These are phyloP conservation scores for Danionella dracula DNA, from an alignment of 2,797 vertebrate species.

Conservation along the genomic window DNA sequence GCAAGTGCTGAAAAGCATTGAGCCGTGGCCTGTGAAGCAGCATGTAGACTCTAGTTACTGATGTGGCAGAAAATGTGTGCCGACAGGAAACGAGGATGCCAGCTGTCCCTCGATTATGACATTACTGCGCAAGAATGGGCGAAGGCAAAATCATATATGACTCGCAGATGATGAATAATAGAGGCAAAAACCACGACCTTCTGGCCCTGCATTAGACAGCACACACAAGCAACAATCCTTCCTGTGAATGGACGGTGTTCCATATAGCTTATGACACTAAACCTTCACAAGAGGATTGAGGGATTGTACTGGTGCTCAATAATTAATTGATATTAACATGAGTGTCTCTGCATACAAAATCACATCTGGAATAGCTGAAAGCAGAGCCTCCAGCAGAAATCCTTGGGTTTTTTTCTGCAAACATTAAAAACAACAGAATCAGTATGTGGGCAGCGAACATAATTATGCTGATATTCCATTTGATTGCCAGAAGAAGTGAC, in stretches of 20 bases:
- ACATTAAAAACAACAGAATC: conserved; percentile 3
- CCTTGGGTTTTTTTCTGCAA: conserved; percentile 11
- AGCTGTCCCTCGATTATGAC: conserved; percentile 65
- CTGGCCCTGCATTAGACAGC: neutral
- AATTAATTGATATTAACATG: conserved; percentile 21
- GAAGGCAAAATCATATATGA: conserved; percentile 32
- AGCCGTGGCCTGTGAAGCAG: conserved; percentile 55
- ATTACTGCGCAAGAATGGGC: conserved; percentile 59
- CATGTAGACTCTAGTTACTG: conserved; percentile 63
- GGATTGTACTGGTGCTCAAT: neutral
- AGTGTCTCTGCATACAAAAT: neutral
- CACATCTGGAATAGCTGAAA: conserved; percentile 21
- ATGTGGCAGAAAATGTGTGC: conserved; percentile 64
- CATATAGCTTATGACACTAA: neutral
- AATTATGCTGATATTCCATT: conserved; percentile 5
- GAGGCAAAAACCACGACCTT: conserved; percentile 9
- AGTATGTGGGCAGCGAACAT: conserved; percentile 21
- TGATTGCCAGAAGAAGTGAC: conserved; percentile 7
- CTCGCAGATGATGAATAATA: conserved; percentile 17
- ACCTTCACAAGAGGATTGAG: neutral
- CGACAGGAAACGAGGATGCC: conserved; percentile 68
- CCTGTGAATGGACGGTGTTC: neutral
- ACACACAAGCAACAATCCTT: neutral
- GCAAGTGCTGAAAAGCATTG: conserved; percentile 36
- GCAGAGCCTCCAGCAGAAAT: conserved; percentile 10